Evolutionary conservation across 2,888 invertebrate species (phyloP).

Genomic region (Orthosia gracilis): DNA sequence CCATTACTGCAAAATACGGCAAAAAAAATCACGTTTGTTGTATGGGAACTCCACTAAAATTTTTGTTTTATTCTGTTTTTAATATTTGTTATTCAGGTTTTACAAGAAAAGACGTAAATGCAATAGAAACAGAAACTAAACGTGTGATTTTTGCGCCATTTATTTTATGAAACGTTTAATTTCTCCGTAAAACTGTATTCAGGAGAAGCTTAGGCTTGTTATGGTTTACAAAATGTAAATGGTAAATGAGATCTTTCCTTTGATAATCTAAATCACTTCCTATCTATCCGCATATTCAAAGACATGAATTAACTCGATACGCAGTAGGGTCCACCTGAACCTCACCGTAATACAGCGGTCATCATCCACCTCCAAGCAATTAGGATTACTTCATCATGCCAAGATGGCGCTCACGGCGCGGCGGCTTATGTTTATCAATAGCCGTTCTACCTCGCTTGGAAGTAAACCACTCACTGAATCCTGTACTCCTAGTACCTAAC

Average conservation of each 20-base stretch:
- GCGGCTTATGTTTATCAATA: slow-evolving; percentile 19
- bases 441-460: slow-evolving; percentile 4
- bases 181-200: not conserved
- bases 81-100: no score
- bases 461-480: slow-evolving; percentile 14
- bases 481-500: not conserved
- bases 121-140: not conserved
- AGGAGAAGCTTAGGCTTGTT: not conserved
- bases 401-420: slow-evolving; percentile 18
- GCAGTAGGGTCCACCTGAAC: not conserved
- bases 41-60: no score
- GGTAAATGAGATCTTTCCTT: not conserved
- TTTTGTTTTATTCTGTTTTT: no score
- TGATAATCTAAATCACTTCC: not conserved
- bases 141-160: not conserved
- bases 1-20: no score
- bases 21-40: no score
- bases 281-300: slow-evolving; percentile 8
- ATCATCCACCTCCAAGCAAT: slow-evolving; percentile 24
- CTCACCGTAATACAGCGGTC: not conserved
- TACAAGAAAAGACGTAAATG: not conserved
- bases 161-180: not conserved
- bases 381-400: slow-evolving; percentile 36
- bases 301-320: slow-evolving; percentile 1
- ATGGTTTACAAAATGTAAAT: not conserved